Conservation (phyloP, 2,113 vertebrate genomes). For the Indicator maculatus region DNA sequence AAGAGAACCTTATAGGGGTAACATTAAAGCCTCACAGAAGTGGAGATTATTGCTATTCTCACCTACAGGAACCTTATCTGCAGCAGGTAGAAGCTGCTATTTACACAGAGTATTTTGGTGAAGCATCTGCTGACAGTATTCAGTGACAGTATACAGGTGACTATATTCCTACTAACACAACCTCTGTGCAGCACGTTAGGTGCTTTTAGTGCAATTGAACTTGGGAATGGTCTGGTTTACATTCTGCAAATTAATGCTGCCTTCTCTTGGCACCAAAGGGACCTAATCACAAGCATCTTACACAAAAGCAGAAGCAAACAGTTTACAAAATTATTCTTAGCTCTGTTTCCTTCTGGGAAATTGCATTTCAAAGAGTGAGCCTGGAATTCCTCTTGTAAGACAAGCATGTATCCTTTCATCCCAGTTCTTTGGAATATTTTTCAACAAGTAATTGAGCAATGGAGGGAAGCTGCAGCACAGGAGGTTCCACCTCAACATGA, state of each 20-base stretch:
- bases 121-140: not conserved
- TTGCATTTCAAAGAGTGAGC: not conserved
- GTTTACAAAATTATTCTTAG: not conserved
- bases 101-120: not conserved
- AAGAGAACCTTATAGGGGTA: too few species aligned
- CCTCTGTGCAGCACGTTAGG: not conserved
- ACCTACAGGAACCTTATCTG: not conserved
- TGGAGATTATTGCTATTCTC: not conserved
- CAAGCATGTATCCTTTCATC: not conserved
- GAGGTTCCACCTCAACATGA: too few species aligned
- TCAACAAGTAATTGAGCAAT: not conserved
- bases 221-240: not conserved
- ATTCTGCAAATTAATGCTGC: not conserved
- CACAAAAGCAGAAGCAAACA: conserved; percentile 1
- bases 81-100: not conserved
- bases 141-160: not conserved
- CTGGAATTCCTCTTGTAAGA: not conserved
- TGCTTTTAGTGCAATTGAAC: not conserved
- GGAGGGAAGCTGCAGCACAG: too few species aligned
- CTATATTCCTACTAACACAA: not conserved
- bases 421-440: not conserved
- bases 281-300: conserved; percentile 1
- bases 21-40: not conserved
- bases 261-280: not conserved
- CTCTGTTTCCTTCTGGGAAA: not conserved